Percentiles rank a stretch among this genome's conserved stretches.
Evolutionary conservation across 2,797 vertebrate genomes (phyloP).

Genomic region (Botia kubotai): DNA sequence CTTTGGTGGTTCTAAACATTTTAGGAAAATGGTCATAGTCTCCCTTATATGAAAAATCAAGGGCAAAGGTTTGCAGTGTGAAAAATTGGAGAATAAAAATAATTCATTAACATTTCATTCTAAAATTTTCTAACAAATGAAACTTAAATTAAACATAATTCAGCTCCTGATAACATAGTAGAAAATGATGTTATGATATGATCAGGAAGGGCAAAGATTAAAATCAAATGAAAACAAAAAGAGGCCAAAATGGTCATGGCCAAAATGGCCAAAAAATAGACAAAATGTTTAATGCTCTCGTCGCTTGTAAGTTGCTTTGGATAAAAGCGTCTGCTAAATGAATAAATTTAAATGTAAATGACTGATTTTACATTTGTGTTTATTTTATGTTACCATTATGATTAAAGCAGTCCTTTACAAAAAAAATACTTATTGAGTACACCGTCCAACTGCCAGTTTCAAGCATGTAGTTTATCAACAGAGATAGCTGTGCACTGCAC

Average conservation of each 20-base stretch:
- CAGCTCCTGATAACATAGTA: not conserved
- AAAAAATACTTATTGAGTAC: not conserved
- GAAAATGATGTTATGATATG: not conserved
- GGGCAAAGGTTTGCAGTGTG: too few species aligned
- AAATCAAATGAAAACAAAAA: not conserved
- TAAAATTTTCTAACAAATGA: too few species aligned
- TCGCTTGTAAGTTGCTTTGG: too few species aligned
- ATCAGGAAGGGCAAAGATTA: not conserved
- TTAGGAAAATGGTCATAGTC: not conserved
- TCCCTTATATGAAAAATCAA: too few species aligned
- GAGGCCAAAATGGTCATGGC: too few species aligned
- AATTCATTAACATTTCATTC: not conserved
- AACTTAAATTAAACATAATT: too few species aligned
- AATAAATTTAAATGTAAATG: too few species aligned
- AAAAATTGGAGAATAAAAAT: not conserved
- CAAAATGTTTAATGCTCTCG: too few species aligned
- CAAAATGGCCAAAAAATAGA: too few species aligned
- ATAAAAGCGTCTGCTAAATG: too few species aligned
- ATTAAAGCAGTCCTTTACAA: not conserved
- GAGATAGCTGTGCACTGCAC: conserved; percentile 85
- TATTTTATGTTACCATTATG: not conserved
- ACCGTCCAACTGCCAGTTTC: not conserved
- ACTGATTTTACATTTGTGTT: not conserved
- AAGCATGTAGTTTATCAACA: conserved; percentile 66
- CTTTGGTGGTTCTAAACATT: too few species aligned